Evolutionary conservation across 2,888 invertebrate genomes (phyloP).

Genomic region (Eulithis prunata): DNA sequence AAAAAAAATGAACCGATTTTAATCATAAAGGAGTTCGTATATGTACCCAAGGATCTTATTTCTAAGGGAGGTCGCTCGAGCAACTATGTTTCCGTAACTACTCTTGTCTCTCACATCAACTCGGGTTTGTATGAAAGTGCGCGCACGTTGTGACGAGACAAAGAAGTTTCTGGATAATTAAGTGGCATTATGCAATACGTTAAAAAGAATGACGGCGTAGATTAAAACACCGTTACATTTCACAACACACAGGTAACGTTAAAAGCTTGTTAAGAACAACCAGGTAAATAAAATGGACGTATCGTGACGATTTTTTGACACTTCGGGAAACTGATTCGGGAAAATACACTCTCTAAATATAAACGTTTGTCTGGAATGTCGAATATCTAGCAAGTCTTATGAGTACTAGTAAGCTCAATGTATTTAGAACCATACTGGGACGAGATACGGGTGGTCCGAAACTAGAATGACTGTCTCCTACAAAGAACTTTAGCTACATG

Average conservation of each 20-base stretch:
- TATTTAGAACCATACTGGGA: not conserved
- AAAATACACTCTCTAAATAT: not conserved
- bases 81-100: no score
- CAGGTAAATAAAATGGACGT: conserved; percentile 3
- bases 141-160: no score
- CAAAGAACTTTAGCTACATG: no score
- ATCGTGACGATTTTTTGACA: not conserved
- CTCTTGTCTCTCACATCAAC: no score
- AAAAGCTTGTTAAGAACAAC: not conserved
- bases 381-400: not conserved
- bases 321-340: not conserved
- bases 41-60: no score
- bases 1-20: not conserved
- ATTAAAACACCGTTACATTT: not conserved
- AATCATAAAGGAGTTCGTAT: not conserved
- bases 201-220: not conserved
- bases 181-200: no score
- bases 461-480: no score
- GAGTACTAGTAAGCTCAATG: not conserved
- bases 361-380: not conserved
- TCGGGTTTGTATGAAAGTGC: no score
- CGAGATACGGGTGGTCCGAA: no score
- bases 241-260: conserved; percentile 2
- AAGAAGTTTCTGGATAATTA: no score
- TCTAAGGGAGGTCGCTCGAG: no score